Conservation (phyloP, 1,140 invertebrate species). For the Drosophila gunungcola region DNA sequence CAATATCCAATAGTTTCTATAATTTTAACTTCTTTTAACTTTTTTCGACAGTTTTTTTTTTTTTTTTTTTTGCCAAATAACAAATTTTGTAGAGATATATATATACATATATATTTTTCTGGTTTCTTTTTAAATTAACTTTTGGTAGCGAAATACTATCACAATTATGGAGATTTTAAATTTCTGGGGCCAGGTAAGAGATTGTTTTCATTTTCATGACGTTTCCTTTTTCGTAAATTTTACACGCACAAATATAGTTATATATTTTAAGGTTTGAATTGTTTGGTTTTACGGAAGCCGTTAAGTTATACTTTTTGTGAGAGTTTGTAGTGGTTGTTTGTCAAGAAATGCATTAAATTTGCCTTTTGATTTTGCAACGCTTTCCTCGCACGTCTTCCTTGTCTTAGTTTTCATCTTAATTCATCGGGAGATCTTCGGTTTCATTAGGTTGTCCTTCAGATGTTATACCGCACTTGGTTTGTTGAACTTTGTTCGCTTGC, state of each 20-base stretch:
- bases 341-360: conserved; percentile 71
- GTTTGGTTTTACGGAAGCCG: conserved; percentile 41
- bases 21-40: conserved; percentile 21
- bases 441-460: conserved; percentile 34
- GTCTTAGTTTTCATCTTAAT: conserved; percentile 19
- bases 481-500: conserved; percentile 75
- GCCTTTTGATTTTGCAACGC: conserved; percentile 73
- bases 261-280: conserved; percentile 16
- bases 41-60: conserved; percentile 19
- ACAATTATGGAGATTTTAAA: conserved; percentile 69
- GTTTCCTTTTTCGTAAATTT: conserved; percentile 26
- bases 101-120: conserved; percentile 11
- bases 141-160: conserved; percentile 69
- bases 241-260: conserved; percentile 44
- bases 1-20: conserved; percentile 35
- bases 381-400: conserved; percentile 13
- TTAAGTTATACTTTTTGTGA: conserved; percentile 19
- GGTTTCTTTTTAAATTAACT: conserved; percentile 25
- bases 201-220: conserved; percentile 59
- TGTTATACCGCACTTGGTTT: conserved; percentile 15
- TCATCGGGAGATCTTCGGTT: conserved; percentile 35
- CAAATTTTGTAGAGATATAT: conserved; percentile 27
- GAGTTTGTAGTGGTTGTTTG: conserved; percentile 28
- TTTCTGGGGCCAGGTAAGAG: conserved; percentile 40
- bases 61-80: conserved; percentile 27